A percentile compares a stretch with the other conserved stretches of the same genome.
Evolutionary conservation across 2,888 invertebrate genomes (phyloP).

Genomic region (Dolichopus griseipennis): DNA sequence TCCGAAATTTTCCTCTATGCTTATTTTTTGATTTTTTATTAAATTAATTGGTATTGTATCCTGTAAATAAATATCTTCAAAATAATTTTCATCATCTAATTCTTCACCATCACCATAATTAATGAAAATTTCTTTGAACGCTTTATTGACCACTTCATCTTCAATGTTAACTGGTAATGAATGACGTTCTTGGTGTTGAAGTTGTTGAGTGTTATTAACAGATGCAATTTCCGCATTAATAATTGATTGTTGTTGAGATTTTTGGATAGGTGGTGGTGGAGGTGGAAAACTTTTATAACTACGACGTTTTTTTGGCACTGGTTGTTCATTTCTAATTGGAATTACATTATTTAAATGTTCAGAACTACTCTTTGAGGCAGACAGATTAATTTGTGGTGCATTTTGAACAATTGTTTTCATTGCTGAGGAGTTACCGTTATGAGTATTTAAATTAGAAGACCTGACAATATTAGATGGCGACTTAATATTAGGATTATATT

Average conservation of each 20-base stretch:
- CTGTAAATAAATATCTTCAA: background rate
- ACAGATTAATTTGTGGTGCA: too few species aligned
- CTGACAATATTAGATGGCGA: too few species aligned
- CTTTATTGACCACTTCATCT: constrained; percentile 35
- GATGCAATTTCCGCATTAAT: constrained; percentile 13
- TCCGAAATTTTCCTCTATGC: background rate
- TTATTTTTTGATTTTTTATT: background rate
- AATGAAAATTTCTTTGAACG: constrained; percentile 38
- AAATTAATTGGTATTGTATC: background rate
- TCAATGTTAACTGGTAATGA: constrained; percentile 29
- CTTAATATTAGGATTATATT: background rate
- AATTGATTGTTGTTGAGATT: constrained; percentile 14
- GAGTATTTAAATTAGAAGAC: background rate
- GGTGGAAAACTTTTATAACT: constrained; percentile 8
- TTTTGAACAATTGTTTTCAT: too few species aligned
- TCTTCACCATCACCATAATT: constrained; percentile 34
- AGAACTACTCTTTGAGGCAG: too few species aligned
- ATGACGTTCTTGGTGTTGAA: constrained; percentile 4
- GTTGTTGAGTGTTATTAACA: background rate
- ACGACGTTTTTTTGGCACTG: background rate
- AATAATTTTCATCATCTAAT: constrained; percentile 24
- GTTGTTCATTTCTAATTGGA: background rate
- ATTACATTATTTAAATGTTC: too few species aligned
- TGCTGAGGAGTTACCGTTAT: background rate
- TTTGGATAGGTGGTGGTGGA: constrained; percentile 12